These are phyloP conservation scores for Phalangium opilio DNA, from an alignment of 2,888 invertebrate species.

Conservation along the genomic window DNA sequence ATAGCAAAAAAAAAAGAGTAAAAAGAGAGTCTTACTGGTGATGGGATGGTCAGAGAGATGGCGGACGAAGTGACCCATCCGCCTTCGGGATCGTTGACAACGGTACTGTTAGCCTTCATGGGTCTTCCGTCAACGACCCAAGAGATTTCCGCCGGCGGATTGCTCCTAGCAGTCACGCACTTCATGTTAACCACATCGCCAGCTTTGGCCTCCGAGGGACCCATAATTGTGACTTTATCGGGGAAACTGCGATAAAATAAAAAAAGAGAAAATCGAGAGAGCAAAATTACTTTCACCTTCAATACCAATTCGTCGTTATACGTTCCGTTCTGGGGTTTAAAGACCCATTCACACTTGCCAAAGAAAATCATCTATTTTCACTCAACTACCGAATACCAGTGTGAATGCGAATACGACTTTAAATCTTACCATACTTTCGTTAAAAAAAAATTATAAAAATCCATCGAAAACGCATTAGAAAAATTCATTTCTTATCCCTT, in stretches of 20 bases:
- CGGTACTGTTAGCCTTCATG: slow-evolving; percentile 20
- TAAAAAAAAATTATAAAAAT: too few relatives aligned
- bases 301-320: too few relatives aligned
- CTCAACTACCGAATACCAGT: too few relatives aligned
- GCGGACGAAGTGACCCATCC: slow-evolving; percentile 85
- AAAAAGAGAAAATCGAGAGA: background rate
- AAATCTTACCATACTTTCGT: too few relatives aligned
- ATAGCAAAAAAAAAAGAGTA: too few relatives aligned
- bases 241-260: slow-evolving; percentile 58
- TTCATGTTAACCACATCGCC: slow-evolving; percentile 72
- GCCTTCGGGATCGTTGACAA: slow-evolving; percentile 38
- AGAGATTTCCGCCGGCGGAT: slow-evolving; percentile 34
- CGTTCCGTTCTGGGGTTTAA: too few relatives aligned
- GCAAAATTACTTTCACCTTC: too few relatives aligned
- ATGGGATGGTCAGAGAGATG: slow-evolving; percentile 49
- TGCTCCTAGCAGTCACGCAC: slow-evolving; percentile 77
- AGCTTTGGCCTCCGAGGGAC: slow-evolving; percentile 72
- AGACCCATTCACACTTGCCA: too few relatives aligned
- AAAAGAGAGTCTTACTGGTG: slow-evolving; percentile 12
- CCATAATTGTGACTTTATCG: slow-evolving; percentile 69
- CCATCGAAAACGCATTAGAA: too few relatives aligned
- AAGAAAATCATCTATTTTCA: too few relatives aligned
- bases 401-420: too few relatives aligned
- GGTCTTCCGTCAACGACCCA: slow-evolving; percentile 34
- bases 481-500: too few relatives aligned